Percentiles rank a stretch among this genome's conserved stretches.
Evolutionary conservation across 2,888 invertebrate genomes (phyloP).

Genomic region (Plagodis pulveraria): DNA sequence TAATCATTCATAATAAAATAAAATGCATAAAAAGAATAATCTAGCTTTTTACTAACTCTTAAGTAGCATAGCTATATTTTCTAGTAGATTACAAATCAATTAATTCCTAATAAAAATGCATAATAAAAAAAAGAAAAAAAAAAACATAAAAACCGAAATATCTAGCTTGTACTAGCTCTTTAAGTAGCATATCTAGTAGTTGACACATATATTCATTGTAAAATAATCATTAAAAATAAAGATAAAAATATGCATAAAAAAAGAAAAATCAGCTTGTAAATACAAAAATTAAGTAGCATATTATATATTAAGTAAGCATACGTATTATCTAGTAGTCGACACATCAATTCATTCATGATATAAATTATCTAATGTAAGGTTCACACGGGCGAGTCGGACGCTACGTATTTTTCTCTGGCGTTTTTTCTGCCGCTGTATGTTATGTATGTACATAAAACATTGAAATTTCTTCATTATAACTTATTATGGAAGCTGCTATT

Average conservation of each 20-base stretch:
- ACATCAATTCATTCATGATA: background rate
- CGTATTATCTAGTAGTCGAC: background rate
- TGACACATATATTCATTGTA: background rate
- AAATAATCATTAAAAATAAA: conserved; percentile 8
- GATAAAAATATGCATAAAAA: conserved; percentile 5
- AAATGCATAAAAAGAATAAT: background rate
- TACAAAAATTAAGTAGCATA: too few species aligned
- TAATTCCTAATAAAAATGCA: too few species aligned
- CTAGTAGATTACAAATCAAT: too few species aligned
- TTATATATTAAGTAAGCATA: too few species aligned
- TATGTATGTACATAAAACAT: background rate
- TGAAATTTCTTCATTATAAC: background rate
- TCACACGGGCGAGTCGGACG: conserved; percentile 11
- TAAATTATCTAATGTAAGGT: background rate
- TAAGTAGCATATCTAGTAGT: too few species aligned
- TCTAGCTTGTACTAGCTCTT: too few species aligned
- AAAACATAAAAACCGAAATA: too few species aligned
- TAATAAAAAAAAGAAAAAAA: too few species aligned
- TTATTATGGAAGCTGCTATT: too few species aligned
- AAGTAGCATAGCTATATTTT: too few species aligned
- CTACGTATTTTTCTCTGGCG: conserved; percentile 4
- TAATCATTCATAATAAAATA: background rate
- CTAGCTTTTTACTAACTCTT: too few species aligned
- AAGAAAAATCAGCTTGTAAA: too few species aligned
- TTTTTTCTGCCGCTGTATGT: conserved; percentile 1